These are phyloP conservation scores for Lamprologus callipterus DNA, from an alignment of 2,113 vertebrate species.

Conservation along the genomic window DNA sequence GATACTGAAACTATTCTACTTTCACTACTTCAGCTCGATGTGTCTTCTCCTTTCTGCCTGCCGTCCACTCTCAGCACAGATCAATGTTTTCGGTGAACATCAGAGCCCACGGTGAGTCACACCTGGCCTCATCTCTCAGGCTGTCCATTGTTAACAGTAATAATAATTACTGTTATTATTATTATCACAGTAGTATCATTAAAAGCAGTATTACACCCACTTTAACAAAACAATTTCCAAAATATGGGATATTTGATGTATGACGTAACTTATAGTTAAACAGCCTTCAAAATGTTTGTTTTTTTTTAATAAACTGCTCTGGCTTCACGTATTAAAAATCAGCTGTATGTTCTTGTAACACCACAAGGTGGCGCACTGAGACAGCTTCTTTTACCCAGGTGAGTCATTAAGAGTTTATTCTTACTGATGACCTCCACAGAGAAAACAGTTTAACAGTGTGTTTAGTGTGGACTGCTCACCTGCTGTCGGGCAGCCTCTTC, in stretches of 20 bases:
- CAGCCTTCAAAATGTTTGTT: not conserved
- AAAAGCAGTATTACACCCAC: rapidly evolving
- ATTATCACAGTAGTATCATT: not conserved
- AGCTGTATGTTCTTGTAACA: rapidly evolving
- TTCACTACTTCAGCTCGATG: rapidly evolving
- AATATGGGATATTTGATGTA: rapidly evolving
- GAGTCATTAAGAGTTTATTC: not conserved
- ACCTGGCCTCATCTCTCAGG: not conserved
- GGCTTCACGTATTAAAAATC: not conserved
- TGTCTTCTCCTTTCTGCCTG: not conserved
- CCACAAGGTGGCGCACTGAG: rapidly evolving
- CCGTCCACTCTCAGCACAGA: not conserved
- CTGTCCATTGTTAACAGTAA: not conserved
- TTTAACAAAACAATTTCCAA: not conserved
- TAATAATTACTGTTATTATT: not conserved
- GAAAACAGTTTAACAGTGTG: rapidly evolving
- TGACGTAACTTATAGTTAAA: not conserved
- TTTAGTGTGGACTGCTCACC: not conserved
- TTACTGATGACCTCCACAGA: not conserved
- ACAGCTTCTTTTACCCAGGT: rapidly evolving
- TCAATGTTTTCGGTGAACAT: not conserved
- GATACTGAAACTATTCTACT: not conserved
- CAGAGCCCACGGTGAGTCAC: not conserved
- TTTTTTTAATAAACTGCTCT: too few relatives aligned
- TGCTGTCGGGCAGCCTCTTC: not conserved